Base-by-base conservation (phyloP, 2,888 invertebrate species). In the Yponomeuta evonymella region DNA sequence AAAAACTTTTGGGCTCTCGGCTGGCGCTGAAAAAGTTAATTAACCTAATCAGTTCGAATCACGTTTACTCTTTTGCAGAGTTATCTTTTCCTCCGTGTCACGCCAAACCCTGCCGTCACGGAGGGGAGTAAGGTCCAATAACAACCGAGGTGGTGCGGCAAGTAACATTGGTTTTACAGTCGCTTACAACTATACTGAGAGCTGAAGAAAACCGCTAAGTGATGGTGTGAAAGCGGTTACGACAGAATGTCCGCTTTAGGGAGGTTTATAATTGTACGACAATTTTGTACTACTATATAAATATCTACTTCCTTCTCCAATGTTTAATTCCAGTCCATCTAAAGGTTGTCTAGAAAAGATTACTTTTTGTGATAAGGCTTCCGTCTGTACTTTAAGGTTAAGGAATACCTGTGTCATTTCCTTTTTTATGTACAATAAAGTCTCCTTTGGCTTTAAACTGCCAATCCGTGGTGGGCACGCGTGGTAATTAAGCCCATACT, bases 21-120 rank as follows among this genome's bases (percentile, higher is more conserved):
- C 33, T 8, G 43, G 1, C 8, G n/a, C 63, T 63, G 65, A 30
- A 65, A 29, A 65, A 65, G 65, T 30, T 29, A 65, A 65, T 65
- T 65, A 33, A 65, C 65, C 30, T 65, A 65, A 65, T 65, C 65
- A 65, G 65, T 29, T 30, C 33, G 65, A 65, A 65, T 65, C 65
- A 65, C 30, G 65, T 29, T 65, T 65, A 30, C 65, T 30, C 30
- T 30, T 65, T 65, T 29, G 15, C 65, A 33, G 29, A 65, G 29
- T 65, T 65, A 23, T 65, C 65, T 65, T 30, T 65, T 65, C 65
- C 12, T 3, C 12, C 10, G 3, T 8, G 33, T 11, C 30, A 65
- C 33, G 29, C 63, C 8, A 30, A 65, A 29, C 12, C 10, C 23
- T 12, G 29, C 33, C 29, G 2, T 2, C 6, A 29, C 65, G 15